Base-by-base conservation (phyloP, 2,113 vertebrate genomes). In the Tympanuchus pallidicinctus region DNA sequence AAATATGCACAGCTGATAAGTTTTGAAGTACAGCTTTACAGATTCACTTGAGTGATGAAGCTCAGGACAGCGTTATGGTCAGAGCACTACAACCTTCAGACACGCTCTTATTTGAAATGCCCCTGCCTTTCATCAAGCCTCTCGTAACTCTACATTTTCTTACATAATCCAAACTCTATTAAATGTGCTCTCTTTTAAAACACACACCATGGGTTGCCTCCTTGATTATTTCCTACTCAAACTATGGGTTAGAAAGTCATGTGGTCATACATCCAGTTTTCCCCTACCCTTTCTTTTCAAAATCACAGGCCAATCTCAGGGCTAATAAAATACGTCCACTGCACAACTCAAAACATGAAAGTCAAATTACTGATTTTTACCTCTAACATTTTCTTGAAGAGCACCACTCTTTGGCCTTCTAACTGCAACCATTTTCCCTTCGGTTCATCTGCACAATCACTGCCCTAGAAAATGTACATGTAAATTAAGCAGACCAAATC, bases 321-420 rank as follows among this genome's bases (percentile, higher is more conserved):
- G 3, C 8, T 9, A 67, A 21, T 0, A 71, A 19, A 3, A n/a
- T 47, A 13, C n/a, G 13, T 6, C 8, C 6, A 52, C 32, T 50
- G 30, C 27, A 70, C 3, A 4, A 13, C 6, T 69, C 24, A 16
- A 70, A 71, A 43, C 2, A n/a, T 13, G 3, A 25, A 11, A 50
- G 7, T 16, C 28, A 3, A 19, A 43, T 28, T 84, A 74, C 0
- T 76, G 24, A 5, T 43, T 75, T 91, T 74, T 70, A 77, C 12
- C 36, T 80, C n/a, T 40, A 76, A 28, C 0, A 54, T 64, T 82
- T 73, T 86, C 42, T 76, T 24, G 11, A 48, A 85, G 61, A 18
- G 25, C 28, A 24, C 22, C 24, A 20, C 16, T 25, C 40, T 87
- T 82, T 48, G 10, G 30, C 72, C n/a, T 59, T 73, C 48, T 43